A percentile compares a stretch with the other conserved stretches of the same genome.
These are phyloP conservation scores for Platichthys stellatus DNA, from an alignment of 2,113 vertebrate genomes.

Conservation along the genomic window DNA sequence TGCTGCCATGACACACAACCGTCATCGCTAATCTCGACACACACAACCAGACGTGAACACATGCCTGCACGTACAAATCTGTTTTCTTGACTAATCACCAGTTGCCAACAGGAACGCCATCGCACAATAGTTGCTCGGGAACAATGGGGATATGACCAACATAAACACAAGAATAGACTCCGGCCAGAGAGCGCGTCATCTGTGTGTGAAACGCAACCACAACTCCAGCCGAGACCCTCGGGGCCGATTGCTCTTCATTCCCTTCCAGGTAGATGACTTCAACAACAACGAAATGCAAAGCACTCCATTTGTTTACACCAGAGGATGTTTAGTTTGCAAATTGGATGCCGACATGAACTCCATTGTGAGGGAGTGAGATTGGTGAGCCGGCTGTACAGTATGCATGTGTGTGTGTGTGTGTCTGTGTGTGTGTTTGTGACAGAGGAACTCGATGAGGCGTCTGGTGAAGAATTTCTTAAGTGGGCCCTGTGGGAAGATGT, in stretches of 20 bases:
- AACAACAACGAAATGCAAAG: slow-evolving; percentile 20
- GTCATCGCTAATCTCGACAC: not conserved
- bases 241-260: slow-evolving; percentile 58
- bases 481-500: slow-evolving; percentile 69
- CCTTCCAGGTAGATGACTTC: slow-evolving; percentile 60
- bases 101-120: slow-evolving; percentile 43
- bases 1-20: not conserved
- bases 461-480: slow-evolving; percentile 62
- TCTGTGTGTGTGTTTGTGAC: slow-evolving; percentile 20
- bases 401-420: slow-evolving; percentile 19
- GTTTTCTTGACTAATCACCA: slow-evolving; percentile 32
- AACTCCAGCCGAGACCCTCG: slow-evolving; percentile 42
- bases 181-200: slow-evolving; percentile 22
- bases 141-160: slow-evolving; percentile 71
- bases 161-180: slow-evolving; percentile 71
- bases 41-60: not conserved
- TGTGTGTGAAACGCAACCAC: not conserved
- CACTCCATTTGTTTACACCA: slow-evolving; percentile 59
- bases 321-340: slow-evolving; percentile 76
- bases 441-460: slow-evolving; percentile 43
- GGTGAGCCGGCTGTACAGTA: slow-evolving; percentile 23
- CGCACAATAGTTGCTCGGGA: slow-evolving; percentile 57
- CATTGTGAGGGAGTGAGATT: slow-evolving; percentile 51
- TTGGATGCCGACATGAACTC: slow-evolving; percentile 57
- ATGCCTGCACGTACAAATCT: no score